Conservation (phyloP, 2,797 vertebrate species). For the Micropoecilia bifurca region DNA sequence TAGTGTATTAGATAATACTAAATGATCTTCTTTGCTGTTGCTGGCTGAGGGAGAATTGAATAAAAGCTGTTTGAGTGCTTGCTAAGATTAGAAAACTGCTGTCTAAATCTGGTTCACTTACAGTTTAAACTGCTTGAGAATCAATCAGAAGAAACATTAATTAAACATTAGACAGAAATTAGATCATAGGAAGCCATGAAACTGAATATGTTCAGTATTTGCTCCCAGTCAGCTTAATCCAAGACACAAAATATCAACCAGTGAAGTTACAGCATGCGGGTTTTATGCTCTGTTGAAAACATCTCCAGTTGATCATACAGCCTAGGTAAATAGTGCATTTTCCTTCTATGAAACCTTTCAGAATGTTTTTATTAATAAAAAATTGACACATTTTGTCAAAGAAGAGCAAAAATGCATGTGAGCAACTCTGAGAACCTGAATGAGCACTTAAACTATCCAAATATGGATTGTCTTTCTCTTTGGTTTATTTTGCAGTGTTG, state of each 20-base stretch:
- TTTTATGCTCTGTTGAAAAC: not conserved
- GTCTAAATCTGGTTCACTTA: not conserved
- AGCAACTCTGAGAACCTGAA: not conserved
- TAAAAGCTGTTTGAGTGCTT: not conserved
- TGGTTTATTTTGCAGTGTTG: not conserved
- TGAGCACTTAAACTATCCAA: not conserved
- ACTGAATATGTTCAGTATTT: conserved; percentile 4
- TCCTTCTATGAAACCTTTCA: not conserved
- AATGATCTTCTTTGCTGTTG: not conserved
- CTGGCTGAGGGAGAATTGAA: not conserved
- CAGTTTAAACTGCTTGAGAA: not conserved
- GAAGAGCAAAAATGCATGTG: not conserved
- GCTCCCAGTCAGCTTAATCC: not conserved
- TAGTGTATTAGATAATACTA: not conserved
- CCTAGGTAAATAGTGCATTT: not conserved
- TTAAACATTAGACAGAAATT: conserved; percentile 1
- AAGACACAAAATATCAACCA: conserved; percentile 1
- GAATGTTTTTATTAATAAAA: not conserved
- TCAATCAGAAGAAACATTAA: not conserved
- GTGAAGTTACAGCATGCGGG: not conserved
- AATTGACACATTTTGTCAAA: not conserved
- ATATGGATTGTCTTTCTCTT: not conserved
- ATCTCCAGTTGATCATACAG: not conserved
- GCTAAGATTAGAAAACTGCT: conserved; percentile 1
- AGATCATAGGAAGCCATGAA: too few relatives aligned